Conservation (phyloP, 2,888 invertebrate genomes). For the Pseudanteris insignis region DNA sequence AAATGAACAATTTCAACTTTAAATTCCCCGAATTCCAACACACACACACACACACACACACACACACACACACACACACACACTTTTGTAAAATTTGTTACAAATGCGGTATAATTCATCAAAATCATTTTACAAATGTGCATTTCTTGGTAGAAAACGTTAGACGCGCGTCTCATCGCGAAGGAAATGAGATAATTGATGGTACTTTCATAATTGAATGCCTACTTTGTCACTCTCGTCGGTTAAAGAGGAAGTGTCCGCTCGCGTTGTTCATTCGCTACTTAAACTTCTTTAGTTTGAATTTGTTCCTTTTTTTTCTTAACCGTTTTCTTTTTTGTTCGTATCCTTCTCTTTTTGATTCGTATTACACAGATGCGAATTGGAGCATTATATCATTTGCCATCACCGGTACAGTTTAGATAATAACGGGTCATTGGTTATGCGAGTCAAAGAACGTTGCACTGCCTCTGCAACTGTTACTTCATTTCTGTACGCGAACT, state of each 20-base stretch:
- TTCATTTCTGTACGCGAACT: no score
- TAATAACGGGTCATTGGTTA: slow-evolving; percentile 12
- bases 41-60: no score
- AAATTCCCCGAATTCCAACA: slow-evolving; percentile 22
- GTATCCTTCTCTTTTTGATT: slow-evolving; percentile 32
- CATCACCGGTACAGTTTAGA: slow-evolving; percentile 9
- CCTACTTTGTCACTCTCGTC: slow-evolving; percentile 47
- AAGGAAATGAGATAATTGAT: slow-evolving; percentile 53
- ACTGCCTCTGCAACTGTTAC: no score
- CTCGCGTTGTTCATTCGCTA: slow-evolving; percentile 34
- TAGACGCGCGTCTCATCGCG: slow-evolving; percentile 31
- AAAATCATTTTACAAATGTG: no score
- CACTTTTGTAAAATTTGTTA: no score
- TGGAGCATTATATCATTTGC: slow-evolving; percentile 17
- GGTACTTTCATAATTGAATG: slow-evolving; percentile 52
- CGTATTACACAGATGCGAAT: slow-evolving; percentile 23
- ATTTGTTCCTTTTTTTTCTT: no score
- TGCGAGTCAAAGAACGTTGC: no score
- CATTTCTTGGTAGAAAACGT: slow-evolving; percentile 16
- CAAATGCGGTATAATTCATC: no score
- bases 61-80: no score
- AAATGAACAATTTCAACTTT: no score
- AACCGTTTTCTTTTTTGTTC: no score
- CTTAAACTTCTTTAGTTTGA: slow-evolving; percentile 24
- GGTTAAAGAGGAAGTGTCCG: slow-evolving; percentile 53